Evolutionary conservation across 2,113 vertebrate genomes (phyloP).

Genomic region (Agelaius tricolor): DNA sequence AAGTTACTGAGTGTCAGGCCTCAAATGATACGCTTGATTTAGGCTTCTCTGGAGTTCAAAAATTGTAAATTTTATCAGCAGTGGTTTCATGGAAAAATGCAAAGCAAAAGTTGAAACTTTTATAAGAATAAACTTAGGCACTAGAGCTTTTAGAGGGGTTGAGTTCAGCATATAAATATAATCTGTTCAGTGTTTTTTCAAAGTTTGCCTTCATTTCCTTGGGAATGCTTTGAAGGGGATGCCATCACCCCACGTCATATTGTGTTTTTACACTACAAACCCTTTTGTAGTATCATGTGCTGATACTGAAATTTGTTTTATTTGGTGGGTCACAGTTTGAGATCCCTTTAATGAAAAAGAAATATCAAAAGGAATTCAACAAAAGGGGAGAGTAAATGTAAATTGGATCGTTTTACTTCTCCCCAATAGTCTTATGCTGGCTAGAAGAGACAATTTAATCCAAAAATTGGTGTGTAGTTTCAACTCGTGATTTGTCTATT

Average conservation of each 20-base stretch:
- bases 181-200: background rate
- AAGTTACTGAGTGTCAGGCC: constrained; percentile 46
- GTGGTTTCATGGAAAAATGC: constrained; percentile 4
- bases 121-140: background rate
- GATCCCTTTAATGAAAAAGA: background rate
- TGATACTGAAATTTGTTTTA: background rate
- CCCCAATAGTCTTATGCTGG: background rate
- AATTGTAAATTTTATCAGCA: constrained; percentile 52
- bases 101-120: background rate
- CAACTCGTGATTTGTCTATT: background rate
- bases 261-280: background rate
- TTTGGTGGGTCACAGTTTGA: constrained; percentile 3
- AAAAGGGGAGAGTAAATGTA: background rate
- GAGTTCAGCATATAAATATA: background rate
- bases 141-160: background rate
- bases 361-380: background rate
- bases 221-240: background rate
- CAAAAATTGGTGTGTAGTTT: background rate
- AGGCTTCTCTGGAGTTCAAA: constrained; percentile 45
- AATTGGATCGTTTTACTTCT: background rate
- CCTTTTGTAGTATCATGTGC: background rate
- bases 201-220: background rate
- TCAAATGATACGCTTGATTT: constrained; percentile 51
- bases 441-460: background rate
- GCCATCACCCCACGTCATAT: accelerated